Evolutionary conservation across 2,797 vertebrate genomes (phyloP), one percentile per base, ranked within the genome.

Genomic region (Neostethus bicornis): DNA sequence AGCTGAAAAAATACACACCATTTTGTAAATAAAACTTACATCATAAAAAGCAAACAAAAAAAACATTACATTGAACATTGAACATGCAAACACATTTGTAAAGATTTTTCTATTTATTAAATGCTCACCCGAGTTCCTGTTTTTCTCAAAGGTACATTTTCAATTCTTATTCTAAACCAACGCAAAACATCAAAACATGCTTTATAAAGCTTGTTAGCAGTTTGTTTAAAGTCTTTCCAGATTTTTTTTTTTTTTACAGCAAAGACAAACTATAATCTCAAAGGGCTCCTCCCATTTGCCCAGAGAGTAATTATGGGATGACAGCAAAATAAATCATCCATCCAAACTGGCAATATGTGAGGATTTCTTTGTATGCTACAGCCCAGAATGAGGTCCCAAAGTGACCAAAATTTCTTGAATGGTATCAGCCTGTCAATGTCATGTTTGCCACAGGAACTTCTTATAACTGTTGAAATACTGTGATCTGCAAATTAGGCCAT

Each of bases 261-360:
- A 65, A 77, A 76, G 47, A 77, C 35, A 66, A 76, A 77, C 70
- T 69, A 64, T 75, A 81, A 84, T 85, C 72, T 76, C 56, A 58
- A 28, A 75, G 25, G 72, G 61, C 49, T 52, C 73, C 79, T 75
- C 61, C 71, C 67, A 60, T 83, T 70, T 74, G 73, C 62, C 41
- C 68, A 5, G 8, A 66, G 61, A 61, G 64, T 83, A 85, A 85
- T 85, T 87, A 87, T 81, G 54, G 71, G 68, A 82, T 77, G 68
- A 56, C 54, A 79, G 69, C 61, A 53, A 51, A 73, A 86, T 77
- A 80, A 76, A 87, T 72, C 68, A 73, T 58, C 47, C 56, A 66
- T 81, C 44, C 58, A 67, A 42, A 69, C 67, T 66, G 70, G 74
- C 38, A 66, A 44, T 35, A 64, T 56, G 54, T 51, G 50, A 59